Evolutionary conservation across 2,888 invertebrate species (phyloP), one percentile per base, ranked within the genome.

Genomic region (Andrena fulva): DNA sequence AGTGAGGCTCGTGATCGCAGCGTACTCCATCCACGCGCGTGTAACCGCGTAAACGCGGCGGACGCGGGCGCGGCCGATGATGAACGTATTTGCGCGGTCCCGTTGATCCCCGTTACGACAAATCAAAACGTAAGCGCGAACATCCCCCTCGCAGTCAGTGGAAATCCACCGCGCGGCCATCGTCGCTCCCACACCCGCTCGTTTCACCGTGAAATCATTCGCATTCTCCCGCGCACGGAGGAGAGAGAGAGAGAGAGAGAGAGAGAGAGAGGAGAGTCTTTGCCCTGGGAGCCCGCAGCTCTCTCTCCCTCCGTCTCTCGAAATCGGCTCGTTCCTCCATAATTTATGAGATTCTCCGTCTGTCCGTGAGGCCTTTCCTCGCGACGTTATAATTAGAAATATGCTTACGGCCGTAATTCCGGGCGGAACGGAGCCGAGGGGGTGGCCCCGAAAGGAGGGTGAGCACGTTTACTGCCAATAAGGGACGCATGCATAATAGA

Each of bases 21-120:
- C 93, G 93, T 94, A 94, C 94, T 94, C 94, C 94, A 94, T 91
- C 93, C 94, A 95, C 95, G 56, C 66, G 82, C 82, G 82, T 77
- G 82, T 82, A 83, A 83, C 94, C 95, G 94, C 90, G 94, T 93
- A 94, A 95, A 95, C 78, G 85, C 84, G 67, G 56, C 56, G 35
- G 42, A 48, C 59, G 76, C 67, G 72, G 77, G 54, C 85, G 70
- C 85, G 64, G 16, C 59, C 81, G 77, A 77, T 85, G 87, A 87
- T 82, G 85, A 88, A 88, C 88, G 80, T 78, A 85, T 89, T 88
- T 81, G 74, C 79, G 66, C 59, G 74, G 60, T 31, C 31, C 78
- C 87, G 87, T 89, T 88, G 80, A 80, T 89, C 82, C 89, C 74
- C 71, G 85, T 87, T 88, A 88, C 87, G 89, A 87, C 88, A 80